phyloP scores from a whole-genome alignment of 2,888 invertebrate species.

The Conus canariensis region DNA sequence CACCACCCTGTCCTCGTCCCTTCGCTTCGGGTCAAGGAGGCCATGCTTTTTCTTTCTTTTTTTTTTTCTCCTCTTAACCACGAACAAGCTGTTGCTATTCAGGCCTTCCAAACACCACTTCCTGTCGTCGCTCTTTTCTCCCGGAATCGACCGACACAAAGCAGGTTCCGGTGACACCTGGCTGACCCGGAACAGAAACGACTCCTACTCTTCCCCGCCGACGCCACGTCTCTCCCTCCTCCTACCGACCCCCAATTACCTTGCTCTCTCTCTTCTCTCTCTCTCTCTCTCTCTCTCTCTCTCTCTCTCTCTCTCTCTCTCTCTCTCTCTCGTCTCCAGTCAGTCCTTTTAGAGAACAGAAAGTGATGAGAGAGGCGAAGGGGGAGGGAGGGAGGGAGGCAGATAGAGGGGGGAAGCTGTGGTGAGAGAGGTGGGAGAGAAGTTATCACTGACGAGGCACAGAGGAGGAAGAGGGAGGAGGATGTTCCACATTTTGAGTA shows the following conservation, averaged over 20 bases:
- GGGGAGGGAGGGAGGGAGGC: neutral
- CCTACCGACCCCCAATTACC: neutral
- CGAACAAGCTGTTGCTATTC: neutral
- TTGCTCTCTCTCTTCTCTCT: neutral
- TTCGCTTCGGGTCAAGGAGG: neutral
- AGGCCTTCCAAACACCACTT: neutral
- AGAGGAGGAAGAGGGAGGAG: neutral
- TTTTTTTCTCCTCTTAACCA: neutral
- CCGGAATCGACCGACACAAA: neutral
- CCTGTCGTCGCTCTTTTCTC: slow-evolving; percentile 3
- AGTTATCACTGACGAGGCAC: too few relatives aligned
- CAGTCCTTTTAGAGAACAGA: neutral
- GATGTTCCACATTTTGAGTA: neutral
- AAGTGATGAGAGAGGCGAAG: neutral
- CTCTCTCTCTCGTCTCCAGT: neutral
- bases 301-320: slow-evolving; percentile 11
- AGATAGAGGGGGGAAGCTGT: neutral
- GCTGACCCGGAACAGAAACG: neutral
- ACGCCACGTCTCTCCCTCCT: neutral
- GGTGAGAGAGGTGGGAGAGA: neutral
- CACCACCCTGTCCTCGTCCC: neutral
- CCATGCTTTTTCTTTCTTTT: neutral
- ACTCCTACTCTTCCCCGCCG: neutral
- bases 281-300: neutral
- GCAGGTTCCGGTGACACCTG: slow-evolving; percentile 3